Evolutionary conservation across 2,113 vertebrate genomes (phyloP), one percentile per base, ranked within the genome.

Genomic region (Lanius collurio): DNA sequence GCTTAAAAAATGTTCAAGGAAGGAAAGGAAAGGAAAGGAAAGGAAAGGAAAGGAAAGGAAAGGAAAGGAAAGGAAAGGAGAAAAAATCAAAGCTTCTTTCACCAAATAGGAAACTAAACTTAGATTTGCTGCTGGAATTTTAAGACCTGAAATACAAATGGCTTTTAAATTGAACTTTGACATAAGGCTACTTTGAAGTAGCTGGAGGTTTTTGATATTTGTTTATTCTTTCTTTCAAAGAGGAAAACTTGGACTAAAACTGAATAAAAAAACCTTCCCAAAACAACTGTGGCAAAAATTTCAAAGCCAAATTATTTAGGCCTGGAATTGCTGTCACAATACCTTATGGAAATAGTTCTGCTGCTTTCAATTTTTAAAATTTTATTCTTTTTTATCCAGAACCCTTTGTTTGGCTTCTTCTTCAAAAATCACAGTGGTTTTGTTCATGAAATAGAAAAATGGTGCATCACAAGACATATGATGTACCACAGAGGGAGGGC

Each of bases 261-360:
- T 39, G 33, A 83, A 81, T 55, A 1, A 22, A n/a, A 71, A 27
- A 59, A 18, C 2, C 0, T 2, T 62, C 84, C 68, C 28, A 39
- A 95, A 95, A 81, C 17, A 84, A 69, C 59, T 65, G 42, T 90
- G 55, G 59, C 76, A 94, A 90, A 92, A 93, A 86, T 53, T 68
- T 63, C 50, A 47, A 59, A 92, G 71, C 28, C 81, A 80, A 90
- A 70, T 74, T 86, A 81, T 65, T 65, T 73, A 55, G 50, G 8
- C n/a, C 68, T 83, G 33, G 37, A 92, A 67, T 63, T 83, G 26
- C n/a, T 86, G 50, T 55, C 39, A 46, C 0, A 4, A 73, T 86
- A 84, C n/a, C 42, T 86, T 73, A 62, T 67, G 67, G 46, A 95
- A 92, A 88, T 19, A 80, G 46, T 90, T 93, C 49, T 15, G 13